Conservation (phyloP, 2,113 vertebrate species). For the Percina caprodes region DNA sequence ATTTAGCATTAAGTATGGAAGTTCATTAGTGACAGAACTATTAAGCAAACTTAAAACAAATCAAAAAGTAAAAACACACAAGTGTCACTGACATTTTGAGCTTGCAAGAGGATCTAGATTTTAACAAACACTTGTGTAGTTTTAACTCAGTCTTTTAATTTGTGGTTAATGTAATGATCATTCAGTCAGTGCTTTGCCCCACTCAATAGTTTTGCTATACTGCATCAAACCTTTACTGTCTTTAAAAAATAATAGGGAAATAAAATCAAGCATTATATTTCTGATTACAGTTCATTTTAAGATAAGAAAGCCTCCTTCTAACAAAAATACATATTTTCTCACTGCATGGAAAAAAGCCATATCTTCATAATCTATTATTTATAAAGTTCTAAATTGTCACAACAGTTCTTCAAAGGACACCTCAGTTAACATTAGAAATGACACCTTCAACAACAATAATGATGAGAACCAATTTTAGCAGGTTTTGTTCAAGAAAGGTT, state of each 20-base stretch:
- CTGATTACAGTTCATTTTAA: no score
- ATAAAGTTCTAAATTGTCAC: no score
- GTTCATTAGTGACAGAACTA: not conserved
- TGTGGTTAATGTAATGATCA: no score
- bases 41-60: not conserved
- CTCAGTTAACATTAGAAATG: not conserved
- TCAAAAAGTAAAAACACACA: not conserved
- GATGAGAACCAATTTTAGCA: not conserved
- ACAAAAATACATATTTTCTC: not conserved
- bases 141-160: no score
- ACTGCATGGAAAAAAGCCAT: not conserved
- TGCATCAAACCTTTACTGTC: not conserved
- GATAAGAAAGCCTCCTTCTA: not conserved
- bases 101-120: not conserved
- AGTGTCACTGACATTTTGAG: not conserved
- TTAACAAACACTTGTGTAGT: not conserved
- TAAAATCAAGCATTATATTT: no score
- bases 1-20: not conserved
- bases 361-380: not conserved
- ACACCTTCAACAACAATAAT: not conserved
- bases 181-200: no score
- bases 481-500: not conserved
- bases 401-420: not conserved
- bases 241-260: not conserved
- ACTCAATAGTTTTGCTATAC: not conserved